Base-by-base conservation (phyloP, 92 coral and sea anemone species). In the Porites divaricata region DNA sequence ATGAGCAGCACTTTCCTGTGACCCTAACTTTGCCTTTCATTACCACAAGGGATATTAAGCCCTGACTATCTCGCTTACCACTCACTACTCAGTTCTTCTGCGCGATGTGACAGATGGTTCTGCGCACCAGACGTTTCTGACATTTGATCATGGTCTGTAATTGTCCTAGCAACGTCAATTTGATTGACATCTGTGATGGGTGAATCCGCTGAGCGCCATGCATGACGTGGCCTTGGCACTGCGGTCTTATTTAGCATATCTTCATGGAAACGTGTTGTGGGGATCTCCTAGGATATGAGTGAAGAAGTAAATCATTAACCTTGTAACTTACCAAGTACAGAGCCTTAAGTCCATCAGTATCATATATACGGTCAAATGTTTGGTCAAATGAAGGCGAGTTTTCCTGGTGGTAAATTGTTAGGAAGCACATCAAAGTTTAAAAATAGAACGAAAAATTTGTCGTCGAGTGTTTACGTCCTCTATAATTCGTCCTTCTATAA, bases 191-290 rank as follows among this genome's bases (percentile, higher is more conserved):
- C 76, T 2, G 83, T 49, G 28, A 85, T 58, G 72, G 99, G 99
- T 1, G 99, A 96, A 57, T 91, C 97, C 24, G 91, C 95, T 84
- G 98, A 93, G 64, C 98, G 83, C 99, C 99, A 96, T 74, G 98
- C 99, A 35, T 96, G 99, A 48, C 93, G 95, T 57, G 81, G 88
- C 57, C 58, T 65, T 53, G 81, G 88, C 17, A 52, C 66, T 17
- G 66, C 26, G 56, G 82, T 8, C 1, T 24, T 72, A 25, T 58
- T 26, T 28, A 54, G 11, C 41, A 17, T 1, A 24, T 82, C 53
- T 21, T 9, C 63, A 62, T 16, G 50, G 78, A 17, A 72, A 73
- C 51, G 23, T 1, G 19, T 6, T 20, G 23, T 63, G 63, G n/a
- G 17, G 48, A 35, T 63, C 73, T 49, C 67, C 73, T 82, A 52